Conservation (phyloP, 2,888 invertebrate species). For the Ferdinandea cuprea region DNA sequence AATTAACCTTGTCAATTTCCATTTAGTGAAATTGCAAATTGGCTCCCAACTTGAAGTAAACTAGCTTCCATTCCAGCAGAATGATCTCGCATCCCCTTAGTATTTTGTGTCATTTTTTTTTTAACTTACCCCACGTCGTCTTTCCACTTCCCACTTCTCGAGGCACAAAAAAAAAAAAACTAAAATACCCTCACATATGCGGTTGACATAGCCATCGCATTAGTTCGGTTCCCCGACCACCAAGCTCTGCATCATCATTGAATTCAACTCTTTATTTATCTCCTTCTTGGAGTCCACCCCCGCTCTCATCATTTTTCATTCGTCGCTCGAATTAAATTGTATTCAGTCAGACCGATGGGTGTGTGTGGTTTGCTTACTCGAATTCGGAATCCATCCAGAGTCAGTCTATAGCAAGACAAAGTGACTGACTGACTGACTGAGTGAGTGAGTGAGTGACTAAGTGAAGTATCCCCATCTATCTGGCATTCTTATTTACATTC, state of each 20-base stretch:
- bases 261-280: conserved; percentile 42
- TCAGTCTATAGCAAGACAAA: no score
- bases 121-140: conserved; percentile 49
- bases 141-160: neutral
- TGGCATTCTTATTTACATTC: conserved; percentile 70
- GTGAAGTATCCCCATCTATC: conserved; percentile 63
- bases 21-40: conserved; percentile 65
- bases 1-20: conserved; percentile 66
- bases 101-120: conserved; percentile 54
- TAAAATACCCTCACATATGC: no score
- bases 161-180: conserved; percentile 23
- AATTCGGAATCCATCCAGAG: conserved; percentile 14
- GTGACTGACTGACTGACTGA: conserved; percentile 52
- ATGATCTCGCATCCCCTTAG: conserved; percentile 35
- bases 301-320: conserved; percentile 42
- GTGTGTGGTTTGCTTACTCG: neutral
- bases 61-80: conserved; percentile 1
- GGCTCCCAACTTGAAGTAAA: conserved; percentile 41
- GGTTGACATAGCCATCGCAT: conserved; percentile 16
- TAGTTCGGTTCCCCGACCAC: conserved; percentile 19
- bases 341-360: conserved; percentile 41
- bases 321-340: conserved; percentile 52
- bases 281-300: conserved; percentile 22
- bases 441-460: conserved; percentile 63
- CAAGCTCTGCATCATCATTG: conserved; percentile 21